Base-by-base conservation (phyloP, 2,113 vertebrate species). In the Synodontis membranacea region DNA sequence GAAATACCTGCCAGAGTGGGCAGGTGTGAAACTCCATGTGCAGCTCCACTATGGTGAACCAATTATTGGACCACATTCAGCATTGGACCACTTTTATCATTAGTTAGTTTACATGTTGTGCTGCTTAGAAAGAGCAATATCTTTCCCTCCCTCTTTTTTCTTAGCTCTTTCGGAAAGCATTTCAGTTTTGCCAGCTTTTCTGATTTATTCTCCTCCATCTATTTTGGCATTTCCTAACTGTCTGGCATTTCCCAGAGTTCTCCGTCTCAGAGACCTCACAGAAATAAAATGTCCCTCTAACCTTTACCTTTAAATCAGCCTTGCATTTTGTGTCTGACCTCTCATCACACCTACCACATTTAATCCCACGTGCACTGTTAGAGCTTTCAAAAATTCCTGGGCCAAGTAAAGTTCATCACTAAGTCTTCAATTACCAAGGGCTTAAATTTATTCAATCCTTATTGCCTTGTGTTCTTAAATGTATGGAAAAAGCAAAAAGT, bases 241-340 rank as follows among this genome's bases (percentile, higher is more conserved):
- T 50, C 75, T 60, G 64, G 42, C 64, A 84, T 84, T 81, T 85
- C 44, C 72, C 68, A 72, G 85, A 64, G 17, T 39, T 60, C 14
- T 42, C 14, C 54, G 75, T 56, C 70, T 84, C 39, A 31, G 68
- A 66, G 84, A 66, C 46, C 11, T 64, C 37, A n/a, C 44, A 52
- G 14, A 25, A 52, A 72, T 31, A 75, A 70, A 3, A 37, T 52
- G 39, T n/a, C 56, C 39, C 23, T 19, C 52, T 64, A 56, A 42
- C 56, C 50, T 70, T 72, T 48, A 8, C n/a, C 42, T 37, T 46
- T 56, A 44, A 54, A 86, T 25, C 68, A 44, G 62, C 80, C 31
- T 60, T 39, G 5, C 39, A 70, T 31, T 58, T 74, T 46, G 56
- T 7, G 39, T 37, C 5, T 50, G 31, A 48, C 42, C 11, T 85